Evolutionary conservation across 2,797 vertebrate species (phyloP).

Genomic region (Synaphobranchus kaupii): DNA sequence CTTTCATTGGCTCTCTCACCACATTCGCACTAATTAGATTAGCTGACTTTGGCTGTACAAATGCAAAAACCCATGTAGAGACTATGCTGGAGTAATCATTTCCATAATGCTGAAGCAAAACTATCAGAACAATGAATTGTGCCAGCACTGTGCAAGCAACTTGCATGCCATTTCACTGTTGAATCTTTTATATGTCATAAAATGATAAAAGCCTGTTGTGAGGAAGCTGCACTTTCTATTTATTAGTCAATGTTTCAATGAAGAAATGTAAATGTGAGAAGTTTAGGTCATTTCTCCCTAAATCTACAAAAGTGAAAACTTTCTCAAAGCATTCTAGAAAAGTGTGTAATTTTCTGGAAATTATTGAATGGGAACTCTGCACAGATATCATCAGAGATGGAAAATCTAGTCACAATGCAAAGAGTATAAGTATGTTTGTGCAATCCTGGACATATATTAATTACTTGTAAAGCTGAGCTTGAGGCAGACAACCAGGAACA

Average conservation of each 20-base stretch:
- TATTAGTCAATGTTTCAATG: background rate
- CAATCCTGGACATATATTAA: background rate
- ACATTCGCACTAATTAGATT: conserved; percentile 23
- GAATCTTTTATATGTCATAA: background rate
- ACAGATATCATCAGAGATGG: background rate
- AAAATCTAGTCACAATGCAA: background rate
- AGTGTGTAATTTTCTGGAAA: background rate
- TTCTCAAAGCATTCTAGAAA: background rate
- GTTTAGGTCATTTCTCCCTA: background rate
- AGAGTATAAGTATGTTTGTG: background rate
- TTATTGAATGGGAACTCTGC: background rate
- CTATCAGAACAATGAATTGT: background rate
- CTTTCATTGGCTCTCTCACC: conserved; percentile 21
- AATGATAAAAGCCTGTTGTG: background rate
- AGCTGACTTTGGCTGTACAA: background rate
- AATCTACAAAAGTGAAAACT: background rate
- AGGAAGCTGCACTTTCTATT: background rate
- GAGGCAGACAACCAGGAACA: conserved; percentile 44
- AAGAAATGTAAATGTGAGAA: background rate
- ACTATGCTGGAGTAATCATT: background rate
- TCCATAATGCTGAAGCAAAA: background rate
- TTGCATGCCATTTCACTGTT: background rate
- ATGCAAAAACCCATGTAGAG: background rate
- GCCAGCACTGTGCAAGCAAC: background rate
- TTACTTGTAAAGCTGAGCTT: background rate